Percentiles rank a stretch among this genome's conserved stretches.
phyloP scores from a whole-genome alignment of 2,888 invertebrate genomes.

The Cyclophora punctaria region DNA sequence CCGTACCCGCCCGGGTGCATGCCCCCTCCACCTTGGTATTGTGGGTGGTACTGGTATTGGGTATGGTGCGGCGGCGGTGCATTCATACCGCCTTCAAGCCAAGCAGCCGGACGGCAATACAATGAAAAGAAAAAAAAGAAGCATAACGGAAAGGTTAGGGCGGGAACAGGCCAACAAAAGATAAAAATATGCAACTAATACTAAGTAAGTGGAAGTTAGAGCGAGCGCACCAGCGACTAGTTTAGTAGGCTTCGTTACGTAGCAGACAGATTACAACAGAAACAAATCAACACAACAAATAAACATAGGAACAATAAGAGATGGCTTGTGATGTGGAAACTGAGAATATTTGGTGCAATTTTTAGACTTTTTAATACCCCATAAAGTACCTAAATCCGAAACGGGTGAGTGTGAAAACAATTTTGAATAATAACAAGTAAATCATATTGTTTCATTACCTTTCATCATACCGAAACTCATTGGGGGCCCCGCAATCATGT shows the following conservation, averaged over 20 bases:
- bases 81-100: conserved; percentile 76
- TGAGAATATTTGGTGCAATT: conserved; percentile 47
- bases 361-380: conserved; percentile 49
- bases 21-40: conserved; percentile 61
- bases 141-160: conserved; percentile 64
- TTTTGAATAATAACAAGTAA: conserved; percentile 55
- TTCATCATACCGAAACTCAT: conserved; percentile 91
- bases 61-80: conserved; percentile 73
- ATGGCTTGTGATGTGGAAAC: conserved; percentile 59
- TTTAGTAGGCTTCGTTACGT: conserved; percentile 54
- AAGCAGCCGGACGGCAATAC: conserved; percentile 72
- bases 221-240: conserved; percentile 44
- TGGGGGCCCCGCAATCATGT: conserved; percentile 86
- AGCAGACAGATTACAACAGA: conserved; percentile 32
- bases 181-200: conserved; percentile 47
- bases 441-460: conserved; percentile 79
- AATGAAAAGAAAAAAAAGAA: conserved; percentile 74
- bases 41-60: conserved; percentile 72
- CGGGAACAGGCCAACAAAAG: conserved; percentile 48
- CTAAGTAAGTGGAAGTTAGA: conserved; percentile 44
- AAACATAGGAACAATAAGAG: conserved; percentile 13
- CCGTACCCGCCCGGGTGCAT: conserved; percentile 34
- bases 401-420: conserved; percentile 55
- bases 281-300: conserved; percentile 16
- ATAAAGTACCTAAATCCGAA: conserved; percentile 60